These are phyloP conservation scores for Nebria brevicollis DNA, from an alignment of 2,888 invertebrate species.

Conservation along the genomic window DNA sequence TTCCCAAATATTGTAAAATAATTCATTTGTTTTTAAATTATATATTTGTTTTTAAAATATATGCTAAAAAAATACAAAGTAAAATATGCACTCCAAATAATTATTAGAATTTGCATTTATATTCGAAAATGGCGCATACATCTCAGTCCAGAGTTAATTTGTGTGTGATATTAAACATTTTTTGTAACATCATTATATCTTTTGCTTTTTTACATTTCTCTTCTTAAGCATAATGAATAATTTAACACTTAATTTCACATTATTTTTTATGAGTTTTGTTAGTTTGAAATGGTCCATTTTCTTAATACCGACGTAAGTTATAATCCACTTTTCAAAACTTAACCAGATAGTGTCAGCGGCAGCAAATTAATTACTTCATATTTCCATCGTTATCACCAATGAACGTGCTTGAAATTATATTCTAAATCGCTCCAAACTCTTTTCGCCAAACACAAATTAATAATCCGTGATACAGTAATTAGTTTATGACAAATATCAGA, in stretches of 20 bases:
- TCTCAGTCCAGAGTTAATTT: too few relatives aligned
- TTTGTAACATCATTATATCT: background rate
- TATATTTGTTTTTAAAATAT: too few relatives aligned
- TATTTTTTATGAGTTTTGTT: background rate
- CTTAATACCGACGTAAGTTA: constrained; percentile 2
- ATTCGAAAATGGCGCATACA: too few relatives aligned
- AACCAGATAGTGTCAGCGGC: background rate
- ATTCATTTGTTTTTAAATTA: too few relatives aligned
- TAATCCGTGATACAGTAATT: background rate
- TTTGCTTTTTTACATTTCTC: background rate
- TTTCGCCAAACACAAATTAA: too few relatives aligned
- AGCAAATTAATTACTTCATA: background rate
- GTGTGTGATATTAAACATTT: background rate
- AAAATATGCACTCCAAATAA: too few relatives aligned
- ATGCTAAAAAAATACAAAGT: too few relatives aligned
- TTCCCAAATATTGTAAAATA: too few relatives aligned
- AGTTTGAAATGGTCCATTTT: constrained; percentile 8
- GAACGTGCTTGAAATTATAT: background rate
- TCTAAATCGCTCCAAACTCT: background rate
- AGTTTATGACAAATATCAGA: background rate
- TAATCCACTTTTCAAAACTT: constrained; percentile 15
- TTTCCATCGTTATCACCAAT: constrained; percentile 3
- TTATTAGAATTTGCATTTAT: too few relatives aligned
- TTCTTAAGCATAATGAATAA: background rate
- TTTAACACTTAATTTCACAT: constrained; percentile 9